These are phyloP conservation scores for Endomychus coccineus DNA, from an alignment of 2,888 invertebrate genomes.

Conservation along the genomic window DNA sequence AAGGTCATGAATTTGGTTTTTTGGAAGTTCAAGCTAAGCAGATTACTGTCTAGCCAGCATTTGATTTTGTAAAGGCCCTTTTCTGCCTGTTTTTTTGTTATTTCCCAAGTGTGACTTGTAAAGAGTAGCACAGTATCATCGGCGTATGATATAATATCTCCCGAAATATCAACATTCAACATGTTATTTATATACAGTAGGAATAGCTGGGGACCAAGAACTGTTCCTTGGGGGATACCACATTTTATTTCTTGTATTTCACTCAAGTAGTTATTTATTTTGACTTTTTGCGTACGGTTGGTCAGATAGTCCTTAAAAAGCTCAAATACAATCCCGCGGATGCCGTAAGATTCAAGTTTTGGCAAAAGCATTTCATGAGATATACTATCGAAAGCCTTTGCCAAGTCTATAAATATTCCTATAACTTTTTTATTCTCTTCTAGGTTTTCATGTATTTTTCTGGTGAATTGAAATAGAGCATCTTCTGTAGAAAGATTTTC, in stretches of 20 bases:
- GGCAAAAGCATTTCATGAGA: no score
- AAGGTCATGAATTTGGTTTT: constrained; percentile 3
- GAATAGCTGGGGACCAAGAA: constrained; percentile 1
- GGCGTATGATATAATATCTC: background rate
- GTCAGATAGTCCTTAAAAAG: no score
- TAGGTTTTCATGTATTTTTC: no score
- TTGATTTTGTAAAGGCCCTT: background rate
- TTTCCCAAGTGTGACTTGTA: background rate
- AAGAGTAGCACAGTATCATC: constrained; percentile 2
- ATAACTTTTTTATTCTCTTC: no score
- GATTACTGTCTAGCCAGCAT: background rate
- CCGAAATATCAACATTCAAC: background rate
- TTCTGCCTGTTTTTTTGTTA: background rate
- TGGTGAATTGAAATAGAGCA: no score
- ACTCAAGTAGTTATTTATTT: no score
- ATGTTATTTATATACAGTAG: constrained; percentile 1
- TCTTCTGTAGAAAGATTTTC: no score
- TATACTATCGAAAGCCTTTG: no score
- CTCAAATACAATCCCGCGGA: no score
- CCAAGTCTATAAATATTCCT: no score
- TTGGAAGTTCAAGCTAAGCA: background rate
- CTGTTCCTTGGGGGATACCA: constrained; percentile 1
- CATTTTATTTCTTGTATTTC: constrained; percentile 1
- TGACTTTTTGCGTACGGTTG: no score
- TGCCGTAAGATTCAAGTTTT: no score